Evolutionary conservation across 2,888 invertebrate species (phyloP), one percentile per base, ranked within the genome.

Genomic region (Deilephila porcellus): DNA sequence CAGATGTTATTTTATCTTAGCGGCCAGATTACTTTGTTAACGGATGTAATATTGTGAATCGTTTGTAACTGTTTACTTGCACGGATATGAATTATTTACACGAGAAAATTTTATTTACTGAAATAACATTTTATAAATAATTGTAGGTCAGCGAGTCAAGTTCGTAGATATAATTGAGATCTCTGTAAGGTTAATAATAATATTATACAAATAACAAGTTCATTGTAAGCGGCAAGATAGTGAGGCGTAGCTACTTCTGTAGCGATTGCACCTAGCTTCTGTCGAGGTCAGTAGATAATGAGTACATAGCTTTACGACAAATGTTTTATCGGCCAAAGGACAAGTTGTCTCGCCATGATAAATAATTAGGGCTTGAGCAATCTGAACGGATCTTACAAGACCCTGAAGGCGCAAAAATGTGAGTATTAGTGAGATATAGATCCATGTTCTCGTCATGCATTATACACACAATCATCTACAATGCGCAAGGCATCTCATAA

Each of bases 31-130:
- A 67, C n/a, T 45, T 45, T 67, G 64, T 67, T 52, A 25, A 67
- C 52, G 4, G 25, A 52, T 52, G 25, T 34, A 3, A 37, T 37
- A 17, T 67, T 25, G 20, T 4, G 25, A 34, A 52, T 52, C 20
- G 45, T 17, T 52, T 82, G 79, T 80, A 80, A 79, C 77, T 79
- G 76, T 82, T 82, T 81, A 81, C 81, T 84, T 82, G 85, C 83
- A 83, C 83, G 83, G 84, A 85, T 82, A 83, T 81, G 82, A 80
- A 83, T 85, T 88, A 86, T 87, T 86, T 86, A 86, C 83, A 86
- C 78, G 75, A 74, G 79, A 73, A 76, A 75, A 29, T 80, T 77
- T 79, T 73, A 76, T 78, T 79, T 81, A 81, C 78, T 78, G 76
- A 76, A 76, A 75, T 78, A 79, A 78, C 77, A 77, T 77, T 80